Percentiles rank a stretch among this genome's conserved stretches.
Evolutionary conservation across 2,113 vertebrate species (phyloP).

Genomic region (Saguinus imperator): DNA sequence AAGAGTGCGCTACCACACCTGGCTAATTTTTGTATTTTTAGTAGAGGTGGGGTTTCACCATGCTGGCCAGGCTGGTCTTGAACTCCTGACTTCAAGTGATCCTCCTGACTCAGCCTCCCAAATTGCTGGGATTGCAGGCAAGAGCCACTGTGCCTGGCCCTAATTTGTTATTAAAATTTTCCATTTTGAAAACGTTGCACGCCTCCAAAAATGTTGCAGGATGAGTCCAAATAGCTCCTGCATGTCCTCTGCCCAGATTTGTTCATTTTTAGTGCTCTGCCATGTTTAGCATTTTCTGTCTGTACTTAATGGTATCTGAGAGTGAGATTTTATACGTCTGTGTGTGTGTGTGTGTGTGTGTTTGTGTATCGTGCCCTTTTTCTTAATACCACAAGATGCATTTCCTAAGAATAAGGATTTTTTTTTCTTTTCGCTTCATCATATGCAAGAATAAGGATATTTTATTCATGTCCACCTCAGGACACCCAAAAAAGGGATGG

Average conservation of each 20-base stretch:
- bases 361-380: rapidly evolving
- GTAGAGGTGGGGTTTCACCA: no score
- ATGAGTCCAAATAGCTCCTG: not conserved
- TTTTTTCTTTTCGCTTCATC: no score
- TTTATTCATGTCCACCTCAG: not conserved
- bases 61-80: no score
- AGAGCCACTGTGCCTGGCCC: no score
- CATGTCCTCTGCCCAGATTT: not conserved
- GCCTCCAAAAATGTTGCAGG: not conserved
- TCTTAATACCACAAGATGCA: not conserved
- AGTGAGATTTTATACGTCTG: not conserved
- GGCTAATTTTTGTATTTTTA: no score
- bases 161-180: not conserved
- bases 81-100: no score
- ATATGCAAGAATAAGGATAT: not conserved
- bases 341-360: not conserved
- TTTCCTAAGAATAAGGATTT: not conserved
- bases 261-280: not conserved
- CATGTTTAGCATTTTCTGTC: not conserved
- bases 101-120: no score
- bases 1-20: rapidly evolving
- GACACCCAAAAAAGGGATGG: no score
- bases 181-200: not conserved
- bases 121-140: no score
- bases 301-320: rapidly evolving